Conservation (phyloP, 2,113 vertebrate species). For the Aix galericulata region DNA sequence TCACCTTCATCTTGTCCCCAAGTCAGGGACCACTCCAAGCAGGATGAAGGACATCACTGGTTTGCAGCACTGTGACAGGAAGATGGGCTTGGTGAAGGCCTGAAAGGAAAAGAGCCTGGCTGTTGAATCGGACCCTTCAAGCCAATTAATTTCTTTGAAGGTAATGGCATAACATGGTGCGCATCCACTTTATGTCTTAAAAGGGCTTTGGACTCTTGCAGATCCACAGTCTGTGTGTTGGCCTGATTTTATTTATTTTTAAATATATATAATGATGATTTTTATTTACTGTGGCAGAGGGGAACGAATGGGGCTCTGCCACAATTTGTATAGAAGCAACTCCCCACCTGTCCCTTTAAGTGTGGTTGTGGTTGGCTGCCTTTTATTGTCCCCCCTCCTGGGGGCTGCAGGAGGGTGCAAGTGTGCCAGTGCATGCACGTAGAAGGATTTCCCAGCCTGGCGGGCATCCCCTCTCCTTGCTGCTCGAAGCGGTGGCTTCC, state of each 20-base stretch:
- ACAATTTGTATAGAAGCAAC: conserved; percentile 23
- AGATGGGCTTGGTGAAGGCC: neutral
- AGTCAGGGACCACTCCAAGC: neutral
- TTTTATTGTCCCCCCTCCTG: neutral
- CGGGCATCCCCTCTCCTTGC: neutral
- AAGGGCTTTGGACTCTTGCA: neutral
- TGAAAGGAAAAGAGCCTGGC: neutral
- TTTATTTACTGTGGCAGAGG: conserved; percentile 61
- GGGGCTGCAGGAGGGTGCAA: neutral
- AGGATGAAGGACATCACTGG: neutral
- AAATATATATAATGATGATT: conserved; percentile 7
- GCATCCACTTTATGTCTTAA: neutral
- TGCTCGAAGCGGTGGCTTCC: neutral
- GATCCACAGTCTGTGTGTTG: neutral
- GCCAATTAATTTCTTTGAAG: neutral
- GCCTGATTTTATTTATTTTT: neutral
- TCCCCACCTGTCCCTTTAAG: conserved; percentile 63
- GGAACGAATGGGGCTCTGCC: conserved; percentile 39
- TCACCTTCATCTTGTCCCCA: fast-evolving
- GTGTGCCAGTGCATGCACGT: neutral
- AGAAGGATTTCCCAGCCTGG: conserved; percentile 15
- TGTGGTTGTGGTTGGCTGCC: conserved; percentile 7
- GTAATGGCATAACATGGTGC: neutral
- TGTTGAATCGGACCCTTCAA: neutral
- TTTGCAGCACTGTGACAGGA: neutral